These are phyloP conservation scores for Oreochromis niloticus DNA, from an alignment of 2,113 vertebrate species.

Conservation along the genomic window DNA sequence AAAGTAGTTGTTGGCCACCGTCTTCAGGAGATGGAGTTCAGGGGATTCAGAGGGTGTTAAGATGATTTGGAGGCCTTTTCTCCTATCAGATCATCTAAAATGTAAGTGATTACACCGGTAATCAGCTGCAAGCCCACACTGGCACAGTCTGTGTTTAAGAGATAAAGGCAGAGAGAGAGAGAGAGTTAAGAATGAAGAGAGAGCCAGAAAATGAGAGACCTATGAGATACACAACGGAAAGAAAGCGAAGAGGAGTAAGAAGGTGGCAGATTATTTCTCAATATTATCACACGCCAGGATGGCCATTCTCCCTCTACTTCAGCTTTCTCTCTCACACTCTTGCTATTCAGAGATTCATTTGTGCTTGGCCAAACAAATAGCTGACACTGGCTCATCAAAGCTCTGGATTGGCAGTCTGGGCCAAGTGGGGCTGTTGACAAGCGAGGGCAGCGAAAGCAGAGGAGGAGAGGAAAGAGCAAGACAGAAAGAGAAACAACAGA, in stretches of 20 bases:
- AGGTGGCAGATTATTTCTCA: slow-evolving; percentile 70
- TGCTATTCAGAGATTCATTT: slow-evolving; percentile 61
- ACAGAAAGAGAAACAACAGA: slow-evolving; percentile 53
- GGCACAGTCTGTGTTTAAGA: slow-evolving; percentile 61
- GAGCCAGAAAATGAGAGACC: slow-evolving; percentile 37
- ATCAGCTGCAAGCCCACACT: slow-evolving; percentile 64
- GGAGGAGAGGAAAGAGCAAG: slow-evolving; percentile 54
- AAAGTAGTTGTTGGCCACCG: slow-evolving; percentile 52
- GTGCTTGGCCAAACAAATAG: slow-evolving; percentile 64
- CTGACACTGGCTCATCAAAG: slow-evolving; percentile 75
- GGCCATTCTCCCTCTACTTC: slow-evolving; percentile 48
- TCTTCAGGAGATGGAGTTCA: slow-evolving; percentile 41
- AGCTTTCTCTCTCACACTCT: slow-evolving; percentile 27
- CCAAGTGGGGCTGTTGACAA: slow-evolving; percentile 73
- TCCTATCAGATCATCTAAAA: slow-evolving; percentile 75
- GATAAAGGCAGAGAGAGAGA: slow-evolving; percentile 66
- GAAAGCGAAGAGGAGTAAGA: slow-evolving; percentile 39
- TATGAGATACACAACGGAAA: slow-evolving; percentile 51
- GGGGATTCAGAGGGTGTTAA: slow-evolving; percentile 50
- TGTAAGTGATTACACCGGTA: slow-evolving; percentile 71
- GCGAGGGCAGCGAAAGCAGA: slow-evolving; percentile 61
- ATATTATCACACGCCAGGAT: slow-evolving; percentile 41
- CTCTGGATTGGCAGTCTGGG: slow-evolving; percentile 59
- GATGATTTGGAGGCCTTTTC: slow-evolving; percentile 65
- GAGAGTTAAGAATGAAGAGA: slow-evolving; percentile 43